Conservation (phyloP, 2,113 vertebrate species). For the Labrus mixtus region DNA sequence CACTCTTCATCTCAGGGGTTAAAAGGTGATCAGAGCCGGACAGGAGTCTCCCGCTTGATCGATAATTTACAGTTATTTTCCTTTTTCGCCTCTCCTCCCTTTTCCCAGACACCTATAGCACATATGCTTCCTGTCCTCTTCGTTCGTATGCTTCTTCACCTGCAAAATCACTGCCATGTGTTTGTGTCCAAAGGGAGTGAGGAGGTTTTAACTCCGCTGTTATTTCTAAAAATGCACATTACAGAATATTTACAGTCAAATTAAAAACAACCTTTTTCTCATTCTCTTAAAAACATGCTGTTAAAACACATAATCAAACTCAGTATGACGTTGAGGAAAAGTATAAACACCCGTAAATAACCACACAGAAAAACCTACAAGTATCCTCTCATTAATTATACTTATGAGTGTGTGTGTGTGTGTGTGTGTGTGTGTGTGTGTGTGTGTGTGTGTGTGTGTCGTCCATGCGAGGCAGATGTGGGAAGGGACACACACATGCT, state of each 20-base stretch:
- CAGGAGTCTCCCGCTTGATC: conserved; percentile 70
- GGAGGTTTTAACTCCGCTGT: conserved; percentile 15
- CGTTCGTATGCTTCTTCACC: conserved; percentile 38
- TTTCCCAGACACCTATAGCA: conserved; percentile 57
- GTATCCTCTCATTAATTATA: conserved; percentile 54
- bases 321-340: conserved; percentile 37
- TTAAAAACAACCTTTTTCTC: not conserved
- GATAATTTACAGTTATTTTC: conserved; percentile 82
- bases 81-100: conserved; percentile 47
- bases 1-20: conserved; percentile 76
- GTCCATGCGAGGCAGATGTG: conserved; percentile 61
- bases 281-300: conserved; percentile 12
- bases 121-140: conserved; percentile 54
- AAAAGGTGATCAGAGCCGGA: conserved; percentile 69
- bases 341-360: conserved; percentile 36
- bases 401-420: too few relatives aligned
- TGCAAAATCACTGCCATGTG: conserved; percentile 59
- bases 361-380: conserved; percentile 15
- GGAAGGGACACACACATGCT: conserved; percentile 68
- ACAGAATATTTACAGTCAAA: conserved; percentile 14
- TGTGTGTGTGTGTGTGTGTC: too few relatives aligned
- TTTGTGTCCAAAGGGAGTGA: conserved; percentile 36
- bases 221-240: conserved; percentile 15
- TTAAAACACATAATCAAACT: conserved; percentile 18
- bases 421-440: too few relatives aligned